These are phyloP conservation scores for Brachyptera risi DNA, from an alignment of 2,888 invertebrate genomes.

Conservation along the genomic window DNA sequence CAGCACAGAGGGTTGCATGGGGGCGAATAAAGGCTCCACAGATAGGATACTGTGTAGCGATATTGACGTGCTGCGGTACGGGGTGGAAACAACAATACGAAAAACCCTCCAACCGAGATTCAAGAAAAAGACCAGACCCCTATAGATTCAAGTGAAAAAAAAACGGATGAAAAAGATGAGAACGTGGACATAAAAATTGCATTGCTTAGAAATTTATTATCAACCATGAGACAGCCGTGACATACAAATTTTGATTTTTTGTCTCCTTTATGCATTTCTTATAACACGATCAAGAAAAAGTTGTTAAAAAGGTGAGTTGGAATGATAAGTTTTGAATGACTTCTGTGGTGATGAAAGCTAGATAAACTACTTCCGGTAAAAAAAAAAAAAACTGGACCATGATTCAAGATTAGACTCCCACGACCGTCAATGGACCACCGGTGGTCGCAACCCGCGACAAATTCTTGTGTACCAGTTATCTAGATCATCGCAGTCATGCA, in stretches of 20 bases:
- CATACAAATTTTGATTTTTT: slow-evolving; percentile 12
- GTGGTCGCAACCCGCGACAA: too few species aligned
- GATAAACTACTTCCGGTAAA: slow-evolving; percentile 11
- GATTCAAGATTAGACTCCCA: neutral
- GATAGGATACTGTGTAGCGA: slow-evolving; percentile 25
- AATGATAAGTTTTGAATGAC: neutral
- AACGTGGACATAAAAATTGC: slow-evolving; percentile 25
- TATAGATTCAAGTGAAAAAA: slow-evolving; percentile 2
- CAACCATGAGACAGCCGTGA: slow-evolving; percentile 11
- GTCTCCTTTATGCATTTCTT: neutral
- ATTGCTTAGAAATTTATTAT: slow-evolving; percentile 13
- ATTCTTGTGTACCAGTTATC: too few species aligned
- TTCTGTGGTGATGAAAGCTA: slow-evolving; percentile 3
- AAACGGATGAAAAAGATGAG: slow-evolving; percentile 19
- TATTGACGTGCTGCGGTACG: slow-evolving; percentile 11
- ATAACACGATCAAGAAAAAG: neutral
- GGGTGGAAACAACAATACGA: slow-evolving; percentile 24
- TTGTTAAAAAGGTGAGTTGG: slow-evolving; percentile 4
- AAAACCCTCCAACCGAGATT: slow-evolving; percentile 7
- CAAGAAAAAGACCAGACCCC: slow-evolving; percentile 15
- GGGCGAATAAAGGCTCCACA: neutral
- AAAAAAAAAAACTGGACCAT: neutral
- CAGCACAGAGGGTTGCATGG: slow-evolving; percentile 6
- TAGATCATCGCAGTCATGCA: too few species aligned
- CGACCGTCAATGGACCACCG: too few species aligned